Base-by-base conservation (phyloP, 2,888 invertebrate species). In the Crocallis elinguaria region DNA sequence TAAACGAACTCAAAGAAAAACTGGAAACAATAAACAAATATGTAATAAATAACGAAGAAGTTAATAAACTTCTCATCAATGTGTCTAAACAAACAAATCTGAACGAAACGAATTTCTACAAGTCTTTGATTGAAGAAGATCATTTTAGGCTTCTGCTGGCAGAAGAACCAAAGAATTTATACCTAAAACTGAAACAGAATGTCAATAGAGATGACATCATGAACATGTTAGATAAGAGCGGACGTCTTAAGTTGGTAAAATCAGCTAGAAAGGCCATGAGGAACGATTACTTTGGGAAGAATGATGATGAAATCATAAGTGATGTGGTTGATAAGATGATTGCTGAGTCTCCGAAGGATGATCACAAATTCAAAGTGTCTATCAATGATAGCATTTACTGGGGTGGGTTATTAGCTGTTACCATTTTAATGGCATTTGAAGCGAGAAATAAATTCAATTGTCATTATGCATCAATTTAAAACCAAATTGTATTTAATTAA, bases 151-250 rank as follows among this genome's bases (percentile, higher is more conserved):
- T 75, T 37, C 38, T 84, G 5, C 49, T 61, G 0, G 60, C 67
- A 1, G 70, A 77, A 17, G 75, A 78, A 43, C 62, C 77, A 0
- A 84, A 82, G 49, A 86, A 68, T 58, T 60, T 90, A 32, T 89
- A 85, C 61, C 55, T 88, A 2, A 82, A 82, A 53, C 57, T 90
- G 4, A 90, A 90, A 62, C 78, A 86, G 42, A 86, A 77, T 46
- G 79, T 90, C 76, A 90, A 82, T 30, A 76, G 89, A 62, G 86
- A 89, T 62, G 89, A 90, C 45, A 69, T 89, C 2, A 23, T 86
- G 7, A 68, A 70, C 19, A 76, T 88, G 35, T 35, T 88, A 13
- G 62, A 67, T 9, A 67, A 79, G 11, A 77, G 49, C 55, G 70
- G 66, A 1, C 61, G 63, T n/a, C 60, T 49, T 0, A 69, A 57